Evolutionary conservation across 2,888 invertebrate species (phyloP).

Genomic region (Drosophila silvestris): DNA sequence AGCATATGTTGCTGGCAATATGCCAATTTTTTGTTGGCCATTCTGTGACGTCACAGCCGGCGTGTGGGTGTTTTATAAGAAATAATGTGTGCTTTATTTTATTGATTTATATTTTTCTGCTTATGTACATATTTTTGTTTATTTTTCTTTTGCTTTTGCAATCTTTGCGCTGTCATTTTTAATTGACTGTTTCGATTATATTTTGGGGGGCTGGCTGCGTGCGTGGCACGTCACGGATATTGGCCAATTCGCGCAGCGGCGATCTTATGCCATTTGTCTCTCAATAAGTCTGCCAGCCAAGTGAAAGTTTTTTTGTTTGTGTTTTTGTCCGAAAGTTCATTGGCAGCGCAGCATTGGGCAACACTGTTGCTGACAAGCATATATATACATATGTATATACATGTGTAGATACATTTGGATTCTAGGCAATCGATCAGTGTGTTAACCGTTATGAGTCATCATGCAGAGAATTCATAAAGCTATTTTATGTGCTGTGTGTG

Average conservation of each 20-base stretch:
- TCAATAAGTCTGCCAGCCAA: slow-evolving; percentile 44
- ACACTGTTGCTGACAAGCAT: slow-evolving; percentile 22
- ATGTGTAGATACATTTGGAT: slow-evolving; percentile 5
- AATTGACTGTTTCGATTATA: slow-evolving; percentile 58
- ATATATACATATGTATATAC: not conserved
- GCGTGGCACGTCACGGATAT: slow-evolving; percentile 62
- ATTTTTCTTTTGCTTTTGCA: slow-evolving; percentile 44
- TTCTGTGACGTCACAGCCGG: slow-evolving; percentile 53
- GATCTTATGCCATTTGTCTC: slow-evolving; percentile 63
- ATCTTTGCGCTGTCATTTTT: slow-evolving; percentile 50
- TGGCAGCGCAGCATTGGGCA: slow-evolving; percentile 32
- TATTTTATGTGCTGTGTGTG: slow-evolving; percentile 24
- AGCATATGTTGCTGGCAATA: slow-evolving; percentile 34
- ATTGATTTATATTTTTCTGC: not conserved
- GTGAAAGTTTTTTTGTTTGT: slow-evolving; percentile 55
- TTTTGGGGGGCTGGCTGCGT: slow-evolving; percentile 35
- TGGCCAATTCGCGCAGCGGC: slow-evolving; percentile 61
- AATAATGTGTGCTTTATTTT: slow-evolving; percentile 31
- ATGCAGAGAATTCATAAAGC: slow-evolving; percentile 43
- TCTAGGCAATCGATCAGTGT: slow-evolving; percentile 25
- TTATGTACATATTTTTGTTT: slow-evolving; percentile 9
- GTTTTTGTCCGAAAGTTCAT: slow-evolving; percentile 53
- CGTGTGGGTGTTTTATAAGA: slow-evolving; percentile 44
- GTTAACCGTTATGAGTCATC: slow-evolving; percentile 55
- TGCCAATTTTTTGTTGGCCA: slow-evolving; percentile 42